Conservation (phyloP, 2,113 vertebrate genomes). For the Sialia sialis region DNA sequence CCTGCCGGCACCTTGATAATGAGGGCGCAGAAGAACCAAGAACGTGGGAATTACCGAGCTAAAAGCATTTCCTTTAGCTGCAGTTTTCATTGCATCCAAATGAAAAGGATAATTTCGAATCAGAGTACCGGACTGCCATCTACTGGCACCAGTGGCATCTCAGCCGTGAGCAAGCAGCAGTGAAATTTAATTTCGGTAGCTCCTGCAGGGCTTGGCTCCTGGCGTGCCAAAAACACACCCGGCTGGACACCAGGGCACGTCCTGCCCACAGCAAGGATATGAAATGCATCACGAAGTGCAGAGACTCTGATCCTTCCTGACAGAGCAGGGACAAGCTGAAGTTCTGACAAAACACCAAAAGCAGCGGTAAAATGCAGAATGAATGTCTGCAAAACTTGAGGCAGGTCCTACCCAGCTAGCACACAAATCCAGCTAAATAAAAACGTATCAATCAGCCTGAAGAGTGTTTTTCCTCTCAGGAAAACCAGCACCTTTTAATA, state of each 20-base stretch:
- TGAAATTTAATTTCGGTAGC: fast-evolving
- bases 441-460: neutral
- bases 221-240: too few relatives aligned
- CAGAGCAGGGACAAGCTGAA: fast-evolving
- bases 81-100: neutral
- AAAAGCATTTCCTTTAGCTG: neutral
- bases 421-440: neutral
- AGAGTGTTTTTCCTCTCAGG: neutral
- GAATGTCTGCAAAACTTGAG: neutral
- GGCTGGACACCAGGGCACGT: neutral
- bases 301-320: neutral
- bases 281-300: neutral
- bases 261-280: neutral
- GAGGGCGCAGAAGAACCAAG: neutral
- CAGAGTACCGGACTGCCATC: slow-evolving; percentile 69
- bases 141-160: neutral
- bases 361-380: neutral
- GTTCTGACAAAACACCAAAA: neutral
- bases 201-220: neutral
- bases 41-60: neutral
- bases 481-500: neutral
- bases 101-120: neutral
- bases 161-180: neutral
- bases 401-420: neutral
- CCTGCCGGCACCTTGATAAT: neutral